Evolutionary conservation across 2,888 invertebrate genomes (phyloP), one percentile per base, ranked within the genome.

Genomic region (Chloroclysta siterata): DNA sequence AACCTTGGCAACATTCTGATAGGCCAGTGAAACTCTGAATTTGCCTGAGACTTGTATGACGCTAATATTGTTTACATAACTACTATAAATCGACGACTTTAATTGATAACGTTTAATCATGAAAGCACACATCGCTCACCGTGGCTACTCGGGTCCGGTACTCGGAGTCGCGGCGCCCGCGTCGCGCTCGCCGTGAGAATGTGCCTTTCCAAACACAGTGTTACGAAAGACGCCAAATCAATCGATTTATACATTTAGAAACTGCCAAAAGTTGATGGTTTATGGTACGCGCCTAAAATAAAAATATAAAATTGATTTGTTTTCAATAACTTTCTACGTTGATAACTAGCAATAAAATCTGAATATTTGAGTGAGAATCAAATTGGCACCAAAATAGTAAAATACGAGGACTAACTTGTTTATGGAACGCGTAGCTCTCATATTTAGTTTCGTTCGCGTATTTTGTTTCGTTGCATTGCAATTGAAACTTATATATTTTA

Each of bases 141-240:
- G 53, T 53, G 28, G 51, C 42, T n/a, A n/a, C 10, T 33, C 13
- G 17, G 8, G 15, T 8, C 10, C n/a, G n/a, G n/a, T n/a, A n/a
- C n/a, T n/a, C n/a, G n/a, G n/a, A n/a, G n/a, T n/a, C n/a, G n/a
- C n/a, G n/a, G 4, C 39, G 39, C 11, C 13, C 39, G 39, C 39
- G 42, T 4, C 15, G 17, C 10, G n/a, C 46, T 17, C 46, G 17
- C 11, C 11, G 51, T 15, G 64, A 52, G 64, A 60, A 52, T 55
- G 29, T 39, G 17, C 33, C 55, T 52, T 44, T 52, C 55, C 53
- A 53, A 41, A 48, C 53, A 48, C 39, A 50, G 52, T 46, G 14
- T 65, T 65, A 61, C 60, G 61, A 60, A 65, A 65, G 29, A 65
- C 44, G 44, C 57, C 54, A 47, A 65, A 65, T 61, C 57, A 51